Evolutionary conservation across 2,797 vertebrate species (phyloP).

Genomic region (Ptychadena robeensis): DNA sequence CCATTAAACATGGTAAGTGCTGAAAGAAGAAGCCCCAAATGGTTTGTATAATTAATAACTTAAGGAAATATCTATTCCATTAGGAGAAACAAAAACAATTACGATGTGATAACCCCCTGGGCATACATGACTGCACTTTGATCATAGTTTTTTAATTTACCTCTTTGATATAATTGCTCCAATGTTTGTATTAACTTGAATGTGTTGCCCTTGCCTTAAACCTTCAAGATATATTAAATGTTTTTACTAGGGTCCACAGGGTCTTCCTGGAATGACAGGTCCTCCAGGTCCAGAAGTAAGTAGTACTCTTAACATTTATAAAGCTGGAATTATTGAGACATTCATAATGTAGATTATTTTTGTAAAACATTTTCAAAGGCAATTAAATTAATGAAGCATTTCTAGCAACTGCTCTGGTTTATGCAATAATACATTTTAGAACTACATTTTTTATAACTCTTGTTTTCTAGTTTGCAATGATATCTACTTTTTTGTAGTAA

Average conservation of each 20-base stretch:
- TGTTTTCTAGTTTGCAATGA: not conserved
- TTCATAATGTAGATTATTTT: not conserved
- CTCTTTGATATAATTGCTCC: not conserved
- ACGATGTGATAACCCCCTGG: too few relatives aligned
- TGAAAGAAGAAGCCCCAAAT: too few relatives aligned
- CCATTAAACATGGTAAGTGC: too few relatives aligned
- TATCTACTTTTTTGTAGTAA: not conserved
- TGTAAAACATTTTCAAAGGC: not conserved
- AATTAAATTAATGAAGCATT: not conserved
- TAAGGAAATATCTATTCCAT: not conserved
- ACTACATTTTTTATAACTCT: not conserved
- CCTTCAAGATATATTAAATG: not conserved
- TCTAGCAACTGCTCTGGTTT: not conserved
- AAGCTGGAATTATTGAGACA: not conserved
- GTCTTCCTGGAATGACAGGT: conserved; percentile 85
- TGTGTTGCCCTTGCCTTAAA: not conserved
- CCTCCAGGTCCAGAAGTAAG: conserved; percentile 76
- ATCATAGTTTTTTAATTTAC: too few relatives aligned
- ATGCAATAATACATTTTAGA: not conserved
- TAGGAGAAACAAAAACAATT: not conserved
- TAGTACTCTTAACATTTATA: not conserved
- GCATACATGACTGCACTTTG: too few relatives aligned
- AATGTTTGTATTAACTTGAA: not conserved
- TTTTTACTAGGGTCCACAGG: conserved; percentile 82
- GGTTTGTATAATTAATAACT: too few relatives aligned